Conservation (phyloP, 2,113 vertebrate genomes). For the Istiophorus platypterus region DNA sequence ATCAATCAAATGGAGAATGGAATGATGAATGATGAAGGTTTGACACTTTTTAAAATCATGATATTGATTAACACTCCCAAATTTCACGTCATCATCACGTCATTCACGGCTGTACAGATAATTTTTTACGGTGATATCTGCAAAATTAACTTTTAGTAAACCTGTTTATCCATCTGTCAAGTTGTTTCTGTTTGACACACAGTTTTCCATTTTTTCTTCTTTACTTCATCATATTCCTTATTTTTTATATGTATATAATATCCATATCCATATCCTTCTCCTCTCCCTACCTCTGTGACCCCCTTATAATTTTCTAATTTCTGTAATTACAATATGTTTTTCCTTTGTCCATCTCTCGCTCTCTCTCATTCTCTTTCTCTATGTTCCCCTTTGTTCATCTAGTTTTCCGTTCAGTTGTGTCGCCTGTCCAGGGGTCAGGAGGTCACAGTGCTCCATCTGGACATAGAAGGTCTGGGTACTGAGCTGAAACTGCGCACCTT, state of each 20-base stretch:
- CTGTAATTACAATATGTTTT: neutral
- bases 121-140: neutral
- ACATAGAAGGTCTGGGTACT: constrained; percentile 91
- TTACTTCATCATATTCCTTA: neutral
- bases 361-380: neutral
- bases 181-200: neutral
- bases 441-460: constrained; percentile 88
- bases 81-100: neutral
- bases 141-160: neutral
- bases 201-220: neutral
- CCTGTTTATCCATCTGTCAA: neutral
- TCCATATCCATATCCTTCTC: too few species aligned
- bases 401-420: constrained; percentile 93
- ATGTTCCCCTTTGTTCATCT: constrained; percentile 6
- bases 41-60: neutral
- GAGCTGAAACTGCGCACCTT: constrained; percentile 91
- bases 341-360: neutral
- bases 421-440: constrained; percentile 84
- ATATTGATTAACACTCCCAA: neutral
- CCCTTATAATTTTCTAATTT: neutral
- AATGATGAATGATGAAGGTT: neutral
- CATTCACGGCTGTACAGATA: too few species aligned
- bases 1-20: too few species aligned
- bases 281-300: neutral
- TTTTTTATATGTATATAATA: too few species aligned